Evolutionary conservation across 2,113 vertebrate genomes (phyloP).

Genomic region (Riparia riparia): DNA sequence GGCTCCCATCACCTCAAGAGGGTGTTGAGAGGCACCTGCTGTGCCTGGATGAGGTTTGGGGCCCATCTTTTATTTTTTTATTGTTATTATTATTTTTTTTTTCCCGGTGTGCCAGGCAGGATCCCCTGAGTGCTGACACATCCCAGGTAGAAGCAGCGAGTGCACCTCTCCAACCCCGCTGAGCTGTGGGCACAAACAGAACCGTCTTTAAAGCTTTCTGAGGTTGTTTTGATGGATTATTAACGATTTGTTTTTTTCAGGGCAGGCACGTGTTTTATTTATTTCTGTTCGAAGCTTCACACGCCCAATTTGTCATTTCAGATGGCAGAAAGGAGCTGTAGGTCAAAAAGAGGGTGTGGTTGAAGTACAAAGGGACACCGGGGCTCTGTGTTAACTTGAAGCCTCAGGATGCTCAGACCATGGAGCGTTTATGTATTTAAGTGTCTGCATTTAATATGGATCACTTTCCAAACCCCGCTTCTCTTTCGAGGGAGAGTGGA

Average conservation of each 20-base stretch:
- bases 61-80: background rate
- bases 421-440: background rate
- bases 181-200: background rate
- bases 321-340: background rate
- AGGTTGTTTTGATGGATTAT: background rate
- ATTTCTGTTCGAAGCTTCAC: background rate
- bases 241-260: background rate
- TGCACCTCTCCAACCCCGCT: rapidly evolving
- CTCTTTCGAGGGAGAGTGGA: background rate
- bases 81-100: background rate
- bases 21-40: background rate
- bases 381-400: background rate
- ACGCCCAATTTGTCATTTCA: background rate
- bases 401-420: background rate
- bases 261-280: background rate
- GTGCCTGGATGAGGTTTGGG: background rate
- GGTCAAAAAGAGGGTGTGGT: background rate
- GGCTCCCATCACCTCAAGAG: rapidly evolving
- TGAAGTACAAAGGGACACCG: rapidly evolving
- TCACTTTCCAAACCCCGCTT: background rate
- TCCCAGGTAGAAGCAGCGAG: background rate
- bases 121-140: background rate
- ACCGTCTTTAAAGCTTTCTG: background rate
- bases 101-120: background rate
- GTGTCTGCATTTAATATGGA: background rate